Percentiles rank a stretch among this genome's conserved stretches.
Conservation (phyloP, 1,140 invertebrate species). For the Drosophila pseudoananassae region DNA sequence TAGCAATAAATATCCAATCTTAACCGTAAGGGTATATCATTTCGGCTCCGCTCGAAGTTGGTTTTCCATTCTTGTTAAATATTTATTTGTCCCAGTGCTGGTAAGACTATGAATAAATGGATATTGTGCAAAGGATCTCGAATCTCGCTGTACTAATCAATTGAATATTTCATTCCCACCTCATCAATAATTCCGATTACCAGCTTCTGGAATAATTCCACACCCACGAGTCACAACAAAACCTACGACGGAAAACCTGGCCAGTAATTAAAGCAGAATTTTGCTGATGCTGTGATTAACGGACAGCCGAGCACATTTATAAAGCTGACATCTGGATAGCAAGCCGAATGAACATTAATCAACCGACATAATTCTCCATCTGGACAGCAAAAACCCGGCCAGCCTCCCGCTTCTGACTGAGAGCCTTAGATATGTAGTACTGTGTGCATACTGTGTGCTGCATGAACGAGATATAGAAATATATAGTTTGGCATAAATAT, state of each 20-base stretch:
- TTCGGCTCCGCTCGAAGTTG: too few species aligned
- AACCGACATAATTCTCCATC: conserved; percentile 63
- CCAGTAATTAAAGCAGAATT: conserved; percentile 33
- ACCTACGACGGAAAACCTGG: conserved; percentile 3
- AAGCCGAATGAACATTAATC: conserved; percentile 64
- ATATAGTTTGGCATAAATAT: conserved; percentile 81
- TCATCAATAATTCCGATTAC: conserved; percentile 1
- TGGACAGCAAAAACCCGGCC: conserved; percentile 35
- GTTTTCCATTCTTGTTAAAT: background rate
- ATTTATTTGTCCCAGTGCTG: background rate
- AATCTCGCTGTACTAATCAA: background rate
- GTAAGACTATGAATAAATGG: conserved; percentile 30
- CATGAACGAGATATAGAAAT: conserved; percentile 54
- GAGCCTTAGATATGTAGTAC: conserved; percentile 37
- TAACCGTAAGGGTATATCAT: too few species aligned
- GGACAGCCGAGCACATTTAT: conserved; percentile 48
- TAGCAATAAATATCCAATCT: too few species aligned
- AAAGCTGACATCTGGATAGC: conserved; percentile 66
- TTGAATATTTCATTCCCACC: conserved; percentile 2
- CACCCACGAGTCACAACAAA: conserved; percentile 9
- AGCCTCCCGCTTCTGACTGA: conserved; percentile 30
- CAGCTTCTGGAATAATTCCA: background rate
- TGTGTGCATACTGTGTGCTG: conserved; percentile 45
- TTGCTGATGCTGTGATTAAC: conserved; percentile 56
- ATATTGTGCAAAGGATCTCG: conserved; percentile 1